phyloP scores from a whole-genome alignment of 2,113 vertebrate genomes.

The Lepisosteus osseus region DNA sequence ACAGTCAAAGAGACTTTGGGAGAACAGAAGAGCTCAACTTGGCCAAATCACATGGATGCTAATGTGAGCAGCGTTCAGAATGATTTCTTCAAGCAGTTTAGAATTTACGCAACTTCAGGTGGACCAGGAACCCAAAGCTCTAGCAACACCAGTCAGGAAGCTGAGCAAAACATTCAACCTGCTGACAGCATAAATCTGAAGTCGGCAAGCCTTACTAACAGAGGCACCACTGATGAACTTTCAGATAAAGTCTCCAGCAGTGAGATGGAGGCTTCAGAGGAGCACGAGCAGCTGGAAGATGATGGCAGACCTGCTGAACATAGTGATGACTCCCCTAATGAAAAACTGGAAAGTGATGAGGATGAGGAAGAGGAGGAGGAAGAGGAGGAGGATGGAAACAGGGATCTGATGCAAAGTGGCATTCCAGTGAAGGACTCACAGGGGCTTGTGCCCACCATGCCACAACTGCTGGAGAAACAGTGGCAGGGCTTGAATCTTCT shows the following conservation, averaged over 20 bases:
- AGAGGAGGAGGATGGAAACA: conserved; percentile 21
- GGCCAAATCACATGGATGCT: conserved; percentile 81
- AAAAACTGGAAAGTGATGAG: conserved; percentile 58
- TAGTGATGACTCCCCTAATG: conserved; percentile 54
- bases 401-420: conserved; percentile 60
- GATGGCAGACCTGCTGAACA: conserved; percentile 67
- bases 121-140: conserved; percentile 65
- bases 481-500: conserved; percentile 86
- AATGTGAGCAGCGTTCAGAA: conserved; percentile 76
- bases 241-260: conserved; percentile 81
- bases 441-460: conserved; percentile 61
- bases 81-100: conserved; percentile 93
- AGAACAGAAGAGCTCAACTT: conserved; percentile 71
- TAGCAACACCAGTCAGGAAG: conserved; percentile 60
- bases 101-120: conserved; percentile 73
- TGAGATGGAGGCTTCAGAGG: conserved; percentile 80
- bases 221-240: conserved; percentile 69
- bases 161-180: conserved; percentile 54
- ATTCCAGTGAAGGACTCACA: conserved; percentile 54
- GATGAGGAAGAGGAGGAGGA: conserved; percentile 42
- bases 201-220: conserved; percentile 55
- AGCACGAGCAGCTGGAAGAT: conserved; percentile 80
- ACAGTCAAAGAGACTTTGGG: conserved; percentile 65
- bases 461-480: conserved; percentile 77
- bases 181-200: conserved; percentile 69